Conservation (phyloP, 2,797 vertebrate species). For the Sus cebifrons region DNA sequence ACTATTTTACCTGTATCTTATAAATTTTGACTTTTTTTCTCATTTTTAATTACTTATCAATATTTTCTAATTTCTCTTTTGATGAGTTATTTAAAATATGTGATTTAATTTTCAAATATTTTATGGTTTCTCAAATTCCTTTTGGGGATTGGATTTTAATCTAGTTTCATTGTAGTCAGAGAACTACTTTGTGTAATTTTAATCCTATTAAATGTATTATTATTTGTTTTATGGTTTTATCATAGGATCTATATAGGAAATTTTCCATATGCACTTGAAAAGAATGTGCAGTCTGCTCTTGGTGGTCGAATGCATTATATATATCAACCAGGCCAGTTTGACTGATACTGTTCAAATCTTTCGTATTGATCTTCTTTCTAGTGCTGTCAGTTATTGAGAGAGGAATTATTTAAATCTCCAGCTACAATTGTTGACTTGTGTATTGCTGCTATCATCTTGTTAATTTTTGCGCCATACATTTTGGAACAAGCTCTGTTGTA, state of each 20-base stretch:
- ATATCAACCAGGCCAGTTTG: not conserved
- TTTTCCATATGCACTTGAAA: not conserved
- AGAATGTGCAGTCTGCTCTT: not conserved
- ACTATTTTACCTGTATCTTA: not conserved
- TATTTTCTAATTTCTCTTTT: slow-evolving; percentile 40
- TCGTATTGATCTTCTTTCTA: not conserved
- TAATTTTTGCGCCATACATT: not conserved
- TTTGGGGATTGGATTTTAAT: not conserved
- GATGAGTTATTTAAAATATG: not conserved
- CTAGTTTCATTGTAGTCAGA: not conserved
- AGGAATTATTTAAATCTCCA: not conserved
- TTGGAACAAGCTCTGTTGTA: not conserved
- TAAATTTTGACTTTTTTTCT: not conserved
- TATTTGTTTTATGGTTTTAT: not conserved
- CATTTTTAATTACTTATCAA: not conserved
- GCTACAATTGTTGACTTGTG: not conserved
- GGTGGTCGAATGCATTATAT: not conserved
- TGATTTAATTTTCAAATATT: not conserved
- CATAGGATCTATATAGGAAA: not conserved
- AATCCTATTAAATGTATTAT: not conserved
- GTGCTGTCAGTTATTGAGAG: not conserved
- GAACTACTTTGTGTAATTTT: not conserved
- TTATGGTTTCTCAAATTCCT: not conserved
- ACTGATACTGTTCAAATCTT: not conserved
- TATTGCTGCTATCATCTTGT: not conserved